phyloP scores from a whole-genome alignment of 1,140 invertebrate genomes.

The Ostrea denselamellosa region DNA sequence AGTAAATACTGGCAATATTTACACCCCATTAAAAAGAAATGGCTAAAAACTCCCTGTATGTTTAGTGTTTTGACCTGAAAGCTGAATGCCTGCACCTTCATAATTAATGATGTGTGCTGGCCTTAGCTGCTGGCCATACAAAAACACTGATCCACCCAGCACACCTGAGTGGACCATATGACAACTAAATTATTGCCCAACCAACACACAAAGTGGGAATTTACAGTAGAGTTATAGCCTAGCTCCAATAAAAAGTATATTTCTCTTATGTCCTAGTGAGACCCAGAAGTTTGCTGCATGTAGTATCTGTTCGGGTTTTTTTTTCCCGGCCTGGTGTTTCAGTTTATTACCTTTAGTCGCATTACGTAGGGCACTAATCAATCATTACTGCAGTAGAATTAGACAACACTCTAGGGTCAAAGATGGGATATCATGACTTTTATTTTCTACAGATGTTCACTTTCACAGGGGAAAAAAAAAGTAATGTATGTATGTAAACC shows the following conservation, averaged over 20 bases:
- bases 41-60: not conserved
- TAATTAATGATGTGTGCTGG: constrained; percentile 20
- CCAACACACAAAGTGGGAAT: constrained; percentile 32
- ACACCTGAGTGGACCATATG: constrained; percentile 6
- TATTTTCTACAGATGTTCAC: constrained; percentile 26
- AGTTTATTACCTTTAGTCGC: not conserved
- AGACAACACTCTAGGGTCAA: not conserved
- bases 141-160: constrained; percentile 14
- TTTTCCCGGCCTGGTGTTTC: not conserved
- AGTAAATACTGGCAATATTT: not conserved
- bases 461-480: not conserved
- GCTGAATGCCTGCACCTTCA: not conserved
- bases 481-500: not conserved
- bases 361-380: not conserved
- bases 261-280: not conserved
- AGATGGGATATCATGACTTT: not conserved
- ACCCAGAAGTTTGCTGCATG: not conserved
- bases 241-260: not conserved
- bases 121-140: constrained; percentile 28
- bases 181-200: constrained; percentile 29
- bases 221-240: constrained; percentile 7
- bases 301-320: not conserved
- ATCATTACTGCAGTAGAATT: not conserved
- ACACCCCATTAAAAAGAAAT: not conserved
- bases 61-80: not conserved